Evolutionary conservation across 1,140 invertebrate species (phyloP).

Genomic region (Drosophila teissieri): DNA sequence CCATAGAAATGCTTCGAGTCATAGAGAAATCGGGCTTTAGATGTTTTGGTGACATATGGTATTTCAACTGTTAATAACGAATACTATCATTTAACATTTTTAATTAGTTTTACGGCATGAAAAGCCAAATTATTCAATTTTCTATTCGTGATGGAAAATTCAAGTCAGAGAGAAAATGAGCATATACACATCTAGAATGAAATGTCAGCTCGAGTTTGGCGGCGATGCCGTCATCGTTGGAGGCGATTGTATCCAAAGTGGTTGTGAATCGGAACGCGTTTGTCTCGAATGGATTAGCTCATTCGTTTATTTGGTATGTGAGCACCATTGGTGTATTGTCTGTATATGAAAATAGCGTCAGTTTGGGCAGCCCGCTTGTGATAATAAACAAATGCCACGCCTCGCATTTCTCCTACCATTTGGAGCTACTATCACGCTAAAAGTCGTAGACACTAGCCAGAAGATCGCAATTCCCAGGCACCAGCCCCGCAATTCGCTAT

Average conservation of each 20-base stretch:
- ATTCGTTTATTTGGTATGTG: slow-evolving; percentile 45
- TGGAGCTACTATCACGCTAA: slow-evolving; percentile 40
- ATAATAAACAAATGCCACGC: slow-evolving; percentile 41
- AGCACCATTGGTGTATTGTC: not conserved
- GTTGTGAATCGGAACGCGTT: slow-evolving; percentile 25
- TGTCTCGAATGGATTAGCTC: slow-evolving; percentile 56
- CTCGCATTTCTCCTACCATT: slow-evolving; percentile 50
- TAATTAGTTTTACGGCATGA: too few species aligned
- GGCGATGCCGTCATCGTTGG: slow-evolving; percentile 43
- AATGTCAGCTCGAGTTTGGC: slow-evolving; percentile 11
- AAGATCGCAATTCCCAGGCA: slow-evolving; percentile 66
- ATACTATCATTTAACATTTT: too few species aligned
- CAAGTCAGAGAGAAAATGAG: not conserved
- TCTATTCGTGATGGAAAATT: too few species aligned
- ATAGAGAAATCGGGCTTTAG: too few species aligned
- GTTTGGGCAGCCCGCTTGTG: slow-evolving; percentile 1
- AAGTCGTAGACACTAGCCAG: slow-evolving; percentile 29
- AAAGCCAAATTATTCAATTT: too few species aligned
- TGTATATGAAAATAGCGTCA: slow-evolving; percentile 22
- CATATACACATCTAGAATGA: slow-evolving; percentile 1
- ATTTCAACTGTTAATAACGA: too few species aligned
- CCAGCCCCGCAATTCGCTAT: slow-evolving; percentile 55
- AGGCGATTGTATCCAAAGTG: slow-evolving; percentile 3
- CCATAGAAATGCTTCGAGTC: too few species aligned
- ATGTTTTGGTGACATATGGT: too few species aligned